phyloP scores from a whole-genome alignment of 2,113 vertebrate species.

The Chaetodon auriga region DNA sequence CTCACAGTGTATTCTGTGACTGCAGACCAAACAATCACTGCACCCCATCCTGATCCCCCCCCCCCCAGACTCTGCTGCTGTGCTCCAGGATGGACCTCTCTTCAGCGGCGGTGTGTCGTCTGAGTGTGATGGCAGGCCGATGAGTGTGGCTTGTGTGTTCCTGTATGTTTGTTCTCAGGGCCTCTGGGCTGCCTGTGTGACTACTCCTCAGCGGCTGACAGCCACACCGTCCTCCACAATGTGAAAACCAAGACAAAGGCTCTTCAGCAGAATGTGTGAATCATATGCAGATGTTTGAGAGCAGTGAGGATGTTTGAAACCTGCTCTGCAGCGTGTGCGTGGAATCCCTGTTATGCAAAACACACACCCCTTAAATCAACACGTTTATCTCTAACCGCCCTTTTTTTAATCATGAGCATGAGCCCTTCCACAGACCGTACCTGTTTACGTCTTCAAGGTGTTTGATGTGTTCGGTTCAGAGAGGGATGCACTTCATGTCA shows the following conservation, averaged over 20 bases:
- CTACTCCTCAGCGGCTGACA: slow-evolving; percentile 9
- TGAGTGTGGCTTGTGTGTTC: slow-evolving; percentile 5
- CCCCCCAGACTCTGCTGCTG: slow-evolving; percentile 12
- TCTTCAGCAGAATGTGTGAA: slow-evolving; percentile 33
- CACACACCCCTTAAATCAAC: slow-evolving; percentile 11
- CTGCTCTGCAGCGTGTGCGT: slow-evolving; percentile 13
- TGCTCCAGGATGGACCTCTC: slow-evolving; percentile 4
- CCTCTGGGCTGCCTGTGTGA: slow-evolving; percentile 38
- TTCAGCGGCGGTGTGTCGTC: background rate
- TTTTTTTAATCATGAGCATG: slow-evolving; percentile 29
- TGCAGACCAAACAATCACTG: slow-evolving; percentile 67
- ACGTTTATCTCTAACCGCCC: slow-evolving; percentile 22
- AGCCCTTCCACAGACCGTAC: slow-evolving; percentile 14
- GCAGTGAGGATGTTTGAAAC: slow-evolving; percentile 14
- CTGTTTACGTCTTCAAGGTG: slow-evolving; percentile 10
- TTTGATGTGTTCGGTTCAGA: slow-evolving; percentile 30
- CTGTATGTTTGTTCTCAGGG: slow-evolving; percentile 57
- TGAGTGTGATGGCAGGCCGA: background rate
- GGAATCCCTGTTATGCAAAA: slow-evolving; percentile 65
- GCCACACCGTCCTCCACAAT: slow-evolving; percentile 66
- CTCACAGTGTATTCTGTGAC: slow-evolving; percentile 58
- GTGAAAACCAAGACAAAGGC: slow-evolving; percentile 67
- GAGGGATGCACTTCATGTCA: slow-evolving; percentile 37
- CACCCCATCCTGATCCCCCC: slow-evolving; percentile 1
- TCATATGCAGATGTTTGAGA: slow-evolving; percentile 42